A percentile compares a stretch with the other conserved stretches of the same genome.
Conservation (phyloP, 2,113 vertebrate genomes). For the Malaclemys terrapin region DNA sequence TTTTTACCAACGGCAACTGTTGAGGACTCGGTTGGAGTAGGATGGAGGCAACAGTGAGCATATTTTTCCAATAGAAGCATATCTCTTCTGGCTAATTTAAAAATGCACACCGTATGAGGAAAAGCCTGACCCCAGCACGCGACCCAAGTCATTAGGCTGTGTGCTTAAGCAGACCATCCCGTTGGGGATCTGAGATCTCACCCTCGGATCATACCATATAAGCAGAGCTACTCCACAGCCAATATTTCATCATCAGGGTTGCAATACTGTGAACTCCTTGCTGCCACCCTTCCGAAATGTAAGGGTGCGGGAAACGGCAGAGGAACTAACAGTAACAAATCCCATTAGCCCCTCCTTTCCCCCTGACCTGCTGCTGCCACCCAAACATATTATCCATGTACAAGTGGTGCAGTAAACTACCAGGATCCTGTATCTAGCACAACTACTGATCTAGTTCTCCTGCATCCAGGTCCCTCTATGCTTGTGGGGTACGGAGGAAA, state of each 20-base stretch:
- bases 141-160: slow-evolving; percentile 41
- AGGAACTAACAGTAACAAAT: background rate
- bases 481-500: background rate
- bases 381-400: background rate
- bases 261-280: background rate
- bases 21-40: slow-evolving; percentile 64
- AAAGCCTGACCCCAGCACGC: background rate
- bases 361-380: background rate
- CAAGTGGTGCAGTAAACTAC: background rate
- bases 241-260: background rate
- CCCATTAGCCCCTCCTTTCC: background rate
- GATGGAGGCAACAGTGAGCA: slow-evolving; percentile 54
- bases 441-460: background rate
- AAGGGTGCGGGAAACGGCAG: background rate
- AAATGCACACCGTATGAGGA: slow-evolving; percentile 29
- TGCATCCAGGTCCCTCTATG: background rate
- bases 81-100: slow-evolving; percentile 55
- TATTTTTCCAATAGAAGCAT: slow-evolving; percentile 53
- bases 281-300: background rate
- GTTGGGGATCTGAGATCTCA: background rate
- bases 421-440: background rate
- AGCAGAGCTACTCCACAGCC: background rate
- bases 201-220: background rate
- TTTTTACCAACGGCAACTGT: slow-evolving; percentile 72
- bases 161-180: slow-evolving; percentile 3